These are phyloP conservation scores for Pentalonia nigronervosa DNA, from an alignment of 1,140 invertebrate genomes.

Conservation along the genomic window DNA sequence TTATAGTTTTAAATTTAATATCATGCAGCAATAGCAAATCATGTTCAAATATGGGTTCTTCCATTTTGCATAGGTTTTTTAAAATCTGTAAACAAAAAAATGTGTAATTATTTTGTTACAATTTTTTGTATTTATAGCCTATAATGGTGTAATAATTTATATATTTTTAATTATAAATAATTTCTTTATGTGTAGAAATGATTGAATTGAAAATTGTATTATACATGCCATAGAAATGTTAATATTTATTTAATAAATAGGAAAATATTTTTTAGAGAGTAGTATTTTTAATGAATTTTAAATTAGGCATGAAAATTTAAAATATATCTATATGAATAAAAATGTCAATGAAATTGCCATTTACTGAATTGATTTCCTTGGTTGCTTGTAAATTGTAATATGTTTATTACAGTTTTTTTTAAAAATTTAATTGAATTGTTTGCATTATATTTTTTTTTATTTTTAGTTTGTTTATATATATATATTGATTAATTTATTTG, in stretches of 20 bases:
- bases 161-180: conserved; percentile 54
- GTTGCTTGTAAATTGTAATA: conserved; percentile 44
- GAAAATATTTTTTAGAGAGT: conserved; percentile 55
- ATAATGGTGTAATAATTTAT: conserved; percentile 54
- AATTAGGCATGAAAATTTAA: conserved; percentile 6
- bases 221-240: conserved; percentile 55
- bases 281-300: conserved; percentile 45
- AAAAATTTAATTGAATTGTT: conserved; percentile 39
- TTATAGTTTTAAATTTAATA: conserved; percentile 44
- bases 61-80: conserved; percentile 46
- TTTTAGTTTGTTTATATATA: conserved; percentile 47
- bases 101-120: conserved; percentile 57
- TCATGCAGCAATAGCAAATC: conserved; percentile 22
- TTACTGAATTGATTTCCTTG: conserved; percentile 37
- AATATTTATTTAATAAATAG: conserved; percentile 54
- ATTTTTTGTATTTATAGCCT: conserved; percentile 39
- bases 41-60: conserved; percentile 55
- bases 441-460: conserved; percentile 54
- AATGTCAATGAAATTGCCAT: conserved; percentile 35
- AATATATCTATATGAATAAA: conserved; percentile 24
- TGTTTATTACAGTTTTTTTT: conserved; percentile 29
- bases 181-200: conserved; percentile 48
- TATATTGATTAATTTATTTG: conserved; percentile 50
- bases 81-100: conserved; percentile 48
- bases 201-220: conserved; percentile 39